Evolutionary conservation across 2,888 invertebrate species (phyloP), one percentile per base, ranked within the genome.

Genomic region (Seira musarum): DNA sequence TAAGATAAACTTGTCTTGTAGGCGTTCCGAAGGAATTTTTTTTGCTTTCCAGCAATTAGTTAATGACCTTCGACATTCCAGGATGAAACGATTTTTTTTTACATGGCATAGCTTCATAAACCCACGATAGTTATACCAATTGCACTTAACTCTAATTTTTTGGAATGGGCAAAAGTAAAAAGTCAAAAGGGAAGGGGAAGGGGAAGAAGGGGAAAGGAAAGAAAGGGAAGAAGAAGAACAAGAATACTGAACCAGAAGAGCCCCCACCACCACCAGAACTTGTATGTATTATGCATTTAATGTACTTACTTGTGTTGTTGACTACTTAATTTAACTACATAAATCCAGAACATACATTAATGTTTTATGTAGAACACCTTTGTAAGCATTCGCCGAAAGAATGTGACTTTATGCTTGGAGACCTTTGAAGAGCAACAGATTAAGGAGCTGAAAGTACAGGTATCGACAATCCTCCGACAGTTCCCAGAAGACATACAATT

Each of bases 401-500:
- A 70, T 17, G 1, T 68, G 1, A 79, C 79, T 0, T 35, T 82
- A 1, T 70, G 65, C 30, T 17, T 82, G 60, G 82, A 82, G 79
- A 72, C 79, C 0, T 49, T 53, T 17, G 75, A 75, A 1, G 60
- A 74, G 17, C 35, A 71, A n/a, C 71, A 71, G 0, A 63, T 82
- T 0, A 73, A 77, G 57, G 82, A 82, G 17, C 21, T 82, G 35
- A 79, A 79, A 22, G 13, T 78, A 15, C 75, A 71, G 17, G 72
- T 82, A n/a, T 60, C 82, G 19, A 72, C 77, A 1, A 81, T 81
- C 64, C 60, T 77, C 1, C 35, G 69, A 2, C 73, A 77, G 25
- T 77, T 77, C 53, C 77, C 81, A 6, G 81, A 81, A 24, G 81
- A 81, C 19, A 77, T 81, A 57, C 53, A 57, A 6, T 61, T 81